Evolutionary conservation across 2,888 invertebrate genomes (phyloP), one percentile per base, ranked within the genome.

Genomic region (Athalia cordata): DNA sequence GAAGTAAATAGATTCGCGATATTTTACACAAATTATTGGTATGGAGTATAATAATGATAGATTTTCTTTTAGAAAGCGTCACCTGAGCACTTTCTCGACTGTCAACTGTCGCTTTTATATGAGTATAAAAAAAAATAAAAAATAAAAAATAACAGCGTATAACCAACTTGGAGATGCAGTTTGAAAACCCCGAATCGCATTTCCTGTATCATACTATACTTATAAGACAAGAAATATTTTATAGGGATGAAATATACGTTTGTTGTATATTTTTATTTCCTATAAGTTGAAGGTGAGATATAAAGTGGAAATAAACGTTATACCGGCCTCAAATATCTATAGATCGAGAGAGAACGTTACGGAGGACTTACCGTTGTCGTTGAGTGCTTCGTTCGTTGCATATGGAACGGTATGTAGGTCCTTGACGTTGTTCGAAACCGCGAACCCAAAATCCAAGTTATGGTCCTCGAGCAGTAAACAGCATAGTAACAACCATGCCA

Each of bases 401-500:
- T 75, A 75, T 75, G 75, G 75, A 75, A 75, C 75, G 75, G 29
- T 64, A 62, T 75, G 75, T 64, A 62, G 75, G 75, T 75, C 64
- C 75, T 62, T 75, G 75, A 75, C 75, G 75, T 75, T 75, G 75
- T 75, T 75, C 15, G 75, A 64, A 64, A 75, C 87, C 79, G 85
- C 86, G 79, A 82, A 79, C 80, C 86, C 85, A 81, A 86, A 84
- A 83, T 86, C 86, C 85, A 84, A 85, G 84, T 86, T 85, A 86
- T 87, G 87, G 83, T 87, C 87, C 86, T 87, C 86, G 85, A 88
- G 86, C 85, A 88, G 87, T 86, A 88, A 84, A 86, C 85, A 89
- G 88, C 87, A 88, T 86, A 89, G 84, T 86, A 89, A 87, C 86
- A 88, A 85, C 87, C 87, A 86, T 87, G 87, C 88, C 88, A 88